Evolutionary conservation across 1,140 invertebrate genomes (phyloP), one percentile per base, ranked within the genome.

Genomic region (Zaprionus tsacasi): DNA sequence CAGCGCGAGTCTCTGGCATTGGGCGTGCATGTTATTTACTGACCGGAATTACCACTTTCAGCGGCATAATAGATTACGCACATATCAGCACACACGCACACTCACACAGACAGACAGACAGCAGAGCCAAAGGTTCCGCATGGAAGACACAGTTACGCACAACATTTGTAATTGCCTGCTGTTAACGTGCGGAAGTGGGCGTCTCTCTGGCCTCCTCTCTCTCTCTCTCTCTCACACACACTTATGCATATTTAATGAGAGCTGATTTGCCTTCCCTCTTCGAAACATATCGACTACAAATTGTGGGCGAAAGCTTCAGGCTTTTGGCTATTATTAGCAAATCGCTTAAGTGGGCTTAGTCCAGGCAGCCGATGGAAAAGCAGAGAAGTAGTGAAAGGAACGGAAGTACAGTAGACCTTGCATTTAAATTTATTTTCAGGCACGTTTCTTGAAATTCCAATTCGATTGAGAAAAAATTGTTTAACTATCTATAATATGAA

Each of bases 21-120:
- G 78, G 80, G 76, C 73, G 70, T 87, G 79, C 79, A 65, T 70
- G 85, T 89, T 89, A 89, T 89, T 89, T 89, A 89, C 86, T 89
- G 86, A 85, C 85, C 85, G 85, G 85, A 89, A 89, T 89, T 79
- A 89, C 85, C 85, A 89, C 85, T 89, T 89, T 89, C 86, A 89
- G 81, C 85, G 79, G 76, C 64, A 85, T 85, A 89, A 89, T 89
- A 89, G 85, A 89, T 89, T 89, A 85, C 76, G 67, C 77, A 73
- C 68, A 88, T 60, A 64, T 55, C 48, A 35, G 48, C 21, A 40
- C 38, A 27, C 27, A 17, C 21, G 21, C 30, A 56, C 52, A 57
- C 33, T 27, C 15, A 43, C 8, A 78, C 43, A 57, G 27, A 50
- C 61, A 60, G 57, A 60, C 70, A 52, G 57, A 71, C 30, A 33